Evolutionary conservation across 2,888 invertebrate species (phyloP), one percentile per base, ranked within the genome.

Genomic region (Stenchaetothrips biformis): DNA sequence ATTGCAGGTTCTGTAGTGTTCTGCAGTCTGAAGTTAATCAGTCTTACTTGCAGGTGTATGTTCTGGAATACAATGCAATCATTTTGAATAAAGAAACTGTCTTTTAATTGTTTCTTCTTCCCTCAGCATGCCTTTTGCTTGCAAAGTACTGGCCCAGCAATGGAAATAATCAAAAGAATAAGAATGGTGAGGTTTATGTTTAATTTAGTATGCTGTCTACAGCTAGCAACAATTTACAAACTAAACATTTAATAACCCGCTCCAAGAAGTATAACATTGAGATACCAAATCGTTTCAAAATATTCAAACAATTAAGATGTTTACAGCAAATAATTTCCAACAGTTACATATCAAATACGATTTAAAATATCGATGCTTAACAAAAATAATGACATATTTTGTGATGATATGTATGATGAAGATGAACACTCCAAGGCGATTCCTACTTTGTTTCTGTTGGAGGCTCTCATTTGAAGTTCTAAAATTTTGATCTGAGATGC

Each of bases 301-400:
- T 74, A 74, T 25, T 74, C 67, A 74, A 74, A 74, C 67, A 74
- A 74, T 21, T 74, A 25, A 21, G 67, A 74, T 25, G 25, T 74
- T 74, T 74, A 74, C 67, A 74, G 67, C 67, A 74, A 74, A 74
- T 74, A 21, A 74, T 74, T 74, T 74, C 67, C 67, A 74, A 25
- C 67, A 25, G 67, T 74, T 74, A 74, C 67, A 74, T 74, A 74
- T 74, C 67, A 74, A 74, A 74, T 74, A 74, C 25, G 21, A 74
- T 74, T 74, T 74, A 74, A 25, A 74, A 74, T 74, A 74, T 74
- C 67, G 25, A 74, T 25, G 67, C 67, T 74, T 74, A 74, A 74
- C 67, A 74, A 74, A 74, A 74, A 74, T 74, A 74, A 74, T 74
- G 67, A 74, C 67, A 74, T 74, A 59, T 18, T 74, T 74, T 74